Evolutionary conservation across 2,113 vertebrate species (phyloP), one percentile per base, ranked within the genome.

Genomic region (Prinia subflava): DNA sequence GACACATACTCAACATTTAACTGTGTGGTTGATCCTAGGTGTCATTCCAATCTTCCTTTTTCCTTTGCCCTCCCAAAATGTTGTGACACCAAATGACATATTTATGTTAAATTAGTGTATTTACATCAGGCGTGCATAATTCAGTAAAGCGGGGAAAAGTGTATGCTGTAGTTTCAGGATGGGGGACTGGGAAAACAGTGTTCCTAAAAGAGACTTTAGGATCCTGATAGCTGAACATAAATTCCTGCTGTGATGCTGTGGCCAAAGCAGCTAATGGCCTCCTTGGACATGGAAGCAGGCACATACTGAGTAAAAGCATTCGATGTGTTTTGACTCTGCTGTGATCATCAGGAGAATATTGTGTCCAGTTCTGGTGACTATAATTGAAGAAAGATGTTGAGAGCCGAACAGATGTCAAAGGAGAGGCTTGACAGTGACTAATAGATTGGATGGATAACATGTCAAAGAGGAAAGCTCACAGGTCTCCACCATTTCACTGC

Each of bases 301-400:
- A 78, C 33, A 17, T 3, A 30, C 0, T 33, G 60, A 89, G 27
- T 33, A 31, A 71, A 87, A 96, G 33, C 31, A 81, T 24, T 94
- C 13, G 3, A 7, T 37, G 8, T 63, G 23, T 70, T 91, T 81
- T 77, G 68, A 70, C 76, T 64, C 60, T 84, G 46, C 47, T 68
- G 47, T 33, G 56, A 63, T 71, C 52, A 78, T 39, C 77, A 44
- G 33, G 56, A 84, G 39, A 55, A 47, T 84, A 75, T 59, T 78
- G 47, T 75, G 52, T 81, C 81, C 81, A 47, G 47, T 50, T 71
- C 47, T 92, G 27, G 67, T 70, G 73, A 50, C 28, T 63, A 0
- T 84, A 92, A 82, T 71, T 82, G 74, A 89, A 87, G 52, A 84
- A 96, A 87, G 81, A 84, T 87, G 76, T 77, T 70, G 77, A 31